Conservation (phyloP, 2,888 invertebrate species). For the Pandemis heparana region DNA sequence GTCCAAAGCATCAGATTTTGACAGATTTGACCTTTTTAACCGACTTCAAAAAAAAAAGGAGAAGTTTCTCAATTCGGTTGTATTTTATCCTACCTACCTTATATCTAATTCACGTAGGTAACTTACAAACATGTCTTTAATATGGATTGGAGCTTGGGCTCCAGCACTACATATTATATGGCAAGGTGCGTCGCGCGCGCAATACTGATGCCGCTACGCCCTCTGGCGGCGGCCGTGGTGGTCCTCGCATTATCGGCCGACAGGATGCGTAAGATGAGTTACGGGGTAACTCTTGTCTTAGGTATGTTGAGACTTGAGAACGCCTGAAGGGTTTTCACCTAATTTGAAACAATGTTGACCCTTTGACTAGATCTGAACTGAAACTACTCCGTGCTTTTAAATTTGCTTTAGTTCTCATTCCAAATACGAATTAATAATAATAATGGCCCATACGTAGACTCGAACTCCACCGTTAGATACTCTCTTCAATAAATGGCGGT, state of each 20-base stretch:
- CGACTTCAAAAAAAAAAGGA: too few relatives aligned
- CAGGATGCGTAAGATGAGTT: slow-evolving; percentile 19
- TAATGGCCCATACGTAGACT: too few relatives aligned
- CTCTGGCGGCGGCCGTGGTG: slow-evolving; percentile 59
- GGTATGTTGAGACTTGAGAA: neutral
- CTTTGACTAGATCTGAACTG: neutral
- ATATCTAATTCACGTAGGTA: neutral
- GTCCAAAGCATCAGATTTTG: too few relatives aligned
- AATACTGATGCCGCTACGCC: slow-evolving; percentile 71
- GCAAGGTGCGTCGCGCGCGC: slow-evolving; percentile 41
- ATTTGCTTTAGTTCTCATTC: neutral
- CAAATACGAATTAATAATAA: too few relatives aligned
- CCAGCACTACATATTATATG: neutral
- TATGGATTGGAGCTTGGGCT: neutral
- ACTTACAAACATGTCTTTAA: neutral
- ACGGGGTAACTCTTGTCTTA: slow-evolving; percentile 30
- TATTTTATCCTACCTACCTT: neutral
- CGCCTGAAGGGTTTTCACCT: neutral
- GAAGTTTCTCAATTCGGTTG: too few relatives aligned
- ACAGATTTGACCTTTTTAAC: too few relatives aligned
- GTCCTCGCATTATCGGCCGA: slow-evolving; percentile 6
- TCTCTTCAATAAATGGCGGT: too few relatives aligned
- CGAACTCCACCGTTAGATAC: too few relatives aligned
- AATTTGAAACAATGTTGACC: neutral
- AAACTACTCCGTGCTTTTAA: neutral